phyloP scores from a whole-genome alignment of 2,888 invertebrate species.

The Nomada ferruginata region DNA sequence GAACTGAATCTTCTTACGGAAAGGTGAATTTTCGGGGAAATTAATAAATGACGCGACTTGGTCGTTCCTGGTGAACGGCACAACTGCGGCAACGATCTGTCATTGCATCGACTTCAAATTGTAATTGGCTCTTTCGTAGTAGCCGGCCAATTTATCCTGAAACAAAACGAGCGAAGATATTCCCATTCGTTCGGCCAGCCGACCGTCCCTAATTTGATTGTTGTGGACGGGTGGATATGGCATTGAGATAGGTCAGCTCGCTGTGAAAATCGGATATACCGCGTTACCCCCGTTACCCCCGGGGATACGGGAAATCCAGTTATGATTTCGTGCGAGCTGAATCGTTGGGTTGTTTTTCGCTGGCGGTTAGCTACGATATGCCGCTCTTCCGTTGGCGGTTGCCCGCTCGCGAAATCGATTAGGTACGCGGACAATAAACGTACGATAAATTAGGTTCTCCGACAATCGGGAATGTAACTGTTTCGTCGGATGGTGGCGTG shows the following conservation, averaged over 20 bases:
- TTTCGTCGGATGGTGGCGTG: slow-evolving; percentile 1
- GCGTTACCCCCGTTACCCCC: slow-evolving; percentile 48
- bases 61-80: no score
- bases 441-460: slow-evolving; percentile 39
- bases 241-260: slow-evolving; percentile 76
- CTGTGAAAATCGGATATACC: slow-evolving; percentile 71
- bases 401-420: slow-evolving; percentile 52
- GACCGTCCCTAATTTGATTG: slow-evolving; percentile 75
- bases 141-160: slow-evolving; percentile 30
- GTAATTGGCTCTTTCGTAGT: slow-evolving; percentile 21
- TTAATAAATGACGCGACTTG: no score
- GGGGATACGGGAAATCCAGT: slow-evolving; percentile 70
- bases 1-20: neutral
- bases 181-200: slow-evolving; percentile 70
- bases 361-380: slow-evolving; percentile 27
- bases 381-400: slow-evolving; percentile 21
- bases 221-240: slow-evolving; percentile 18
- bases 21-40: no score
- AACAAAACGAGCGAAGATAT: slow-evolving; percentile 70
- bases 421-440: slow-evolving; percentile 34
- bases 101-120: slow-evolving; percentile 42
- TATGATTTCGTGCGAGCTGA: slow-evolving; percentile 65
- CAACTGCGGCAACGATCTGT: slow-evolving; percentile 31
- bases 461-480: slow-evolving; percentile 20
- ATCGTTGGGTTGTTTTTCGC: slow-evolving; percentile 57